Evolutionary conservation across 2,797 vertebrate species (phyloP), one percentile per base, ranked within the genome.

Genomic region (Decapterus maruadsi): DNA sequence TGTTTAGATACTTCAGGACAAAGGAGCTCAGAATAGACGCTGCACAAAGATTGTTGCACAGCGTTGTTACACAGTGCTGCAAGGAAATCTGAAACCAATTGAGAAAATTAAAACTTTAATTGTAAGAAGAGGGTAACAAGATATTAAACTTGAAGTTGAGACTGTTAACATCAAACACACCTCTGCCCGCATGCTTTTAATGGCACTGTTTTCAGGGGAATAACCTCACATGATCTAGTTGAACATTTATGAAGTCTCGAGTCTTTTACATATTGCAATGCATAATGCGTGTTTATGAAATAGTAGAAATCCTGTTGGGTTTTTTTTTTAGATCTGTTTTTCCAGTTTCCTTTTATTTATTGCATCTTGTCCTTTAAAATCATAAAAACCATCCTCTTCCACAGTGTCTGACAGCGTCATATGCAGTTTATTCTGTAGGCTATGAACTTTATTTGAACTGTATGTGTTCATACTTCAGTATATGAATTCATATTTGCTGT

Each of bases 1-100:
- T 77, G 72, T 79, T 87, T 51, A 77, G 5, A 73, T 19, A 43
- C 16, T 58, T 75, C 48, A 43, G 55, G 13, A 60, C 57, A 76
- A 57, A 83, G 40, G 31, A 57, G 67, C n/a, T 12, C 10, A 42
- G 13, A 57, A 67, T 7, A 68, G 45, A 65, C 19, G 29, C 46
- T 26, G 22, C 34, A 71, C 62, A 69, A 72, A 77, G 29, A 58
- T 3, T 0, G 11, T 6, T n/a, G 16, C 20, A 14, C 34, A 57
- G 53, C 68, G 73, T 38, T 26, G 26, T 26, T 26, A 26, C 26
- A 26, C 3, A n/a, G 26, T 26, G 26, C 26, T 26, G 26, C 26
- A 34, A 34, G 31, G 31, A 34, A 34, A 34, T 34, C 31, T 4
- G 31, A 34, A 6, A 34, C 31, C 31, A 34, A 34, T 6, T 34